Conservation (phyloP, 2,113 vertebrate genomes). For the Pelodiscus sinensis region DNA sequence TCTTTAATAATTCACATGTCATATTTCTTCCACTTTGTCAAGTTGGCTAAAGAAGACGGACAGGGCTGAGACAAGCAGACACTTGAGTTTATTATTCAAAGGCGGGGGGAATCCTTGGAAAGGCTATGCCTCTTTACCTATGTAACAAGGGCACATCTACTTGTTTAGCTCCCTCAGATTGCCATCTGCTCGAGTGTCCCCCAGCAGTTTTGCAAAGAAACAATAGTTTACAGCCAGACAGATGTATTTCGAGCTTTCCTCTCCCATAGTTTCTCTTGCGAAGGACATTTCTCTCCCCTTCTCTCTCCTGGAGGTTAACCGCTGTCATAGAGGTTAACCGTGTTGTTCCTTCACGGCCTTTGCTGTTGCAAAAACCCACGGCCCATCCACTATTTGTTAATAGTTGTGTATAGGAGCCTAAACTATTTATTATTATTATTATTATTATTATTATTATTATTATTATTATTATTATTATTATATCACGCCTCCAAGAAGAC, state of each 20-base stretch:
- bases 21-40: conserved; percentile 80
- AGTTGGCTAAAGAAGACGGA: conserved; percentile 78
- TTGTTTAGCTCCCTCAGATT: not conserved
- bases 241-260: not conserved
- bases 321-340: not conserved
- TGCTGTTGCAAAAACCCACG: not conserved
- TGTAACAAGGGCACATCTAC: not conserved
- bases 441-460: not conserved
- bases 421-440: not conserved
- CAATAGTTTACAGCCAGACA: rapidly evolving
- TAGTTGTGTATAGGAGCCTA: not conserved
- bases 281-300: not conserved
- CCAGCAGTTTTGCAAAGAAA: not conserved
- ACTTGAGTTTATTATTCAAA: conserved; percentile 70
- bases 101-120: conserved; percentile 10
- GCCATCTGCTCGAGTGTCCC: not conserved
- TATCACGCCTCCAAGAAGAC: not conserved
- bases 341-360: not conserved
- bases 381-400: not conserved
- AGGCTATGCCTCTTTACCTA: not conserved
- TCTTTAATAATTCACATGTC: conserved; percentile 84
- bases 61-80: conserved; percentile 56
- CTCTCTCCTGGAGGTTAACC: not conserved
- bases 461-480: not conserved
- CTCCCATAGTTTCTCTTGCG: not conserved